Evolutionary conservation across 2,888 invertebrate species (phyloP).

Genomic region (Theretra japonica): DNA sequence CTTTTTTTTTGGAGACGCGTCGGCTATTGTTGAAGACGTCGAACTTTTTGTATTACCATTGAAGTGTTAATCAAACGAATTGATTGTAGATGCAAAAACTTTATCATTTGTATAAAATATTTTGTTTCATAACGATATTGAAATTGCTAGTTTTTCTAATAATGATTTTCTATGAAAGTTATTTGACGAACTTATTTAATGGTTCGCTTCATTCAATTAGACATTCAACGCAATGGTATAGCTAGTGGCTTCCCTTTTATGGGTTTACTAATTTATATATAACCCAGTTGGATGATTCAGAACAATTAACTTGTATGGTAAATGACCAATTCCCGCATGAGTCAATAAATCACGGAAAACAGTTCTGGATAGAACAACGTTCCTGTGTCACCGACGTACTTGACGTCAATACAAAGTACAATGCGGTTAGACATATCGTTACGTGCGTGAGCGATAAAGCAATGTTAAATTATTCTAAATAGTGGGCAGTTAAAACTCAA

Average conservation of each 20-base stretch:
- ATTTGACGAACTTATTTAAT: background rate
- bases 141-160: background rate
- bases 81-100: slow-evolving; percentile 26
- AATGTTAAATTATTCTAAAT: slow-evolving; percentile 16
- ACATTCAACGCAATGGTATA: background rate
- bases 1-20: slow-evolving; percentile 56
- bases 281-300: background rate
- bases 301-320: background rate
- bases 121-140: background rate
- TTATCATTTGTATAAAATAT: slow-evolving; percentile 11
- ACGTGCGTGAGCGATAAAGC: slow-evolving; percentile 12
- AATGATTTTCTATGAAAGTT: background rate
- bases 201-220: background rate
- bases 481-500: slow-evolving; percentile 15
- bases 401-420: slow-evolving; percentile 25
- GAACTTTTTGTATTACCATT: slow-evolving; percentile 35
- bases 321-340: slow-evolving; percentile 30
- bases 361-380: slow-evolving; percentile 26
- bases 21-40: slow-evolving; percentile 40
- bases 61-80: slow-evolving; percentile 29
- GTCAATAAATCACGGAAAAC: slow-evolving; percentile 33
- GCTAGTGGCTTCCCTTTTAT: background rate
- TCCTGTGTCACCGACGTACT: slow-evolving; percentile 13
- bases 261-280: background rate
- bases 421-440: slow-evolving; percentile 9